Evolutionary conservation across 2,888 invertebrate species (phyloP), one percentile per base, ranked within the genome.

Genomic region (Euzophera pinguis): DNA sequence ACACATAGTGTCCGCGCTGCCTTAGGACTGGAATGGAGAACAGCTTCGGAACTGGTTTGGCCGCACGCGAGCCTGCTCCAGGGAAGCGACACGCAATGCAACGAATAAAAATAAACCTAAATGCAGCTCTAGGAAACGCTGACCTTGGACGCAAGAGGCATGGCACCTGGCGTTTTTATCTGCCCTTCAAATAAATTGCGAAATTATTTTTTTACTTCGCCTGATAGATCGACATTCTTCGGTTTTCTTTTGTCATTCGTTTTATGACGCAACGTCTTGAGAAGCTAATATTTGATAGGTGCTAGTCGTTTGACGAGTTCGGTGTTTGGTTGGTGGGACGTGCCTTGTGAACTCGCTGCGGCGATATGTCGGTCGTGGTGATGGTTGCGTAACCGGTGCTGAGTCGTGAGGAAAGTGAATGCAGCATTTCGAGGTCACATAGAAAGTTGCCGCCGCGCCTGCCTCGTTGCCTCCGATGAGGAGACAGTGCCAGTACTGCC

Each of bases 41-140:
- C 78, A 77, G 75, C 78, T 71, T 70, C 66, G 48, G 83, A 90
- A 90, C 90, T 75, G 88, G 90, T 87, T 90, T 83, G 74, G 73
- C 73, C 77, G 82, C 89, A 89, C 87, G 87, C 86, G 81, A 90
- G 81, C 78, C 82, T 73, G 75, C 80, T 76, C 76, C 75, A 72
- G 63, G 71, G 76, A 73, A 83, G 84, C 83, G 80, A 81, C 84
- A 86, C 84, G 86, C 88, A 85, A 86, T 85, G 86, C 88, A 85
- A 85, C 78, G 72, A 88, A 83, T 84, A 90, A 90, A 89, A 90
- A 85, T 76, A 86, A 82, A 81, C 82, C 84, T 81, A 89, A 81
- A 87, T 87, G 89, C 88, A 89, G 79, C 89, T 86, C 89, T 89
- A 90, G 88, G 89, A 89, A 89, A 84, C 74, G 80, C 84, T 87